Conservation (phyloP, 2,888 invertebrate genomes). For the Sabatieria punctata region DNA sequence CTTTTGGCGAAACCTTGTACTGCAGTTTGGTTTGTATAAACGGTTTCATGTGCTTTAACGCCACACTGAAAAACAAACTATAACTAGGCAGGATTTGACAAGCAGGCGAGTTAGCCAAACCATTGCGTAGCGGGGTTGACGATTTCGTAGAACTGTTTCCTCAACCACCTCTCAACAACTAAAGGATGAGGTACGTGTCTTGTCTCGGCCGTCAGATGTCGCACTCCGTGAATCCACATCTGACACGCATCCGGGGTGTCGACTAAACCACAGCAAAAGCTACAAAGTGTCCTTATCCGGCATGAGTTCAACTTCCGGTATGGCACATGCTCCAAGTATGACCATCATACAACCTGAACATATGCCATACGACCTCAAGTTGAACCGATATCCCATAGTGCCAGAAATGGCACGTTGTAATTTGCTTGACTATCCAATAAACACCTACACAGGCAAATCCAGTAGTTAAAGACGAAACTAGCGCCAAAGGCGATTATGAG, state of each 20-base stretch:
- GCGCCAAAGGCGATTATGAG: slow-evolving; percentile 23
- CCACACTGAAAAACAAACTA: slow-evolving; percentile 18
- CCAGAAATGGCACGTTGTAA: too few species aligned
- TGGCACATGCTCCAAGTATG: too few species aligned
- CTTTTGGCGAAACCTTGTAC: slow-evolving; percentile 23
- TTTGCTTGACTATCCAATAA: too few species aligned
- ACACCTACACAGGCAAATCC: slow-evolving; percentile 21
- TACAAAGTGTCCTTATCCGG: neutral
- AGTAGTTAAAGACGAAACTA: slow-evolving; percentile 19
- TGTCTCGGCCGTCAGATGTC: slow-evolving; percentile 10
- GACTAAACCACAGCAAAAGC: slow-evolving; percentile 8
- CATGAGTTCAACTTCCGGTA: neutral
- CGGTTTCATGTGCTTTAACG: slow-evolving; percentile 29
- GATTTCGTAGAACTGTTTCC: slow-evolving; percentile 23
- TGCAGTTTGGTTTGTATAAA: slow-evolving; percentile 27
- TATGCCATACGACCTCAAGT: too few species aligned
- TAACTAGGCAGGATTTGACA: neutral
- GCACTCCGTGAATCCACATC: slow-evolving; percentile 10
- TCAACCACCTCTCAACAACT: slow-evolving; percentile 22
- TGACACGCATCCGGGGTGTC: slow-evolving; percentile 8
- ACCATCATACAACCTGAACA: neutral
- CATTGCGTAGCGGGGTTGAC: slow-evolving; percentile 9
- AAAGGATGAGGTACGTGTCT: slow-evolving; percentile 15
- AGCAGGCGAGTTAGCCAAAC: neutral
- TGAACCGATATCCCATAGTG: too few species aligned